Percentiles rank a stretch among this genome's conserved stretches.
Evolutionary conservation across 1,140 invertebrate genomes (phyloP).

Genomic region (Lordiphosa mommai): DNA sequence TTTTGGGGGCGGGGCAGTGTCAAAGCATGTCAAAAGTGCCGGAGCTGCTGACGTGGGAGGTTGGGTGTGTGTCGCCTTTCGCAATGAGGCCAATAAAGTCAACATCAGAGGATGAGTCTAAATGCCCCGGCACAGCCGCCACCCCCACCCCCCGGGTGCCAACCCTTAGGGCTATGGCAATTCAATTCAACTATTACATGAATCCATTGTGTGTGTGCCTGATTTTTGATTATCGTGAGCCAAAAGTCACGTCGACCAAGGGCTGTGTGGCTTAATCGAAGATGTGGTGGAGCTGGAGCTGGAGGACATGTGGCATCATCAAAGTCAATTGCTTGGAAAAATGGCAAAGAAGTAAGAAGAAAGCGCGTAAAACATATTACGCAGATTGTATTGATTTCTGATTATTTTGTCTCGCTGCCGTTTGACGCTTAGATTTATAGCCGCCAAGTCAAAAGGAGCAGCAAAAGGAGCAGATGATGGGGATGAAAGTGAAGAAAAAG

Average conservation of each 20-base stretch:
- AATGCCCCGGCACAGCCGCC: background rate
- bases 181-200: slow-evolving; percentile 72
- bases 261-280: slow-evolving; percentile 57
- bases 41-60: slow-evolving; percentile 13
- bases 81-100: slow-evolving; percentile 74
- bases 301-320: slow-evolving; percentile 56
- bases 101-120: slow-evolving; percentile 14
- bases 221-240: slow-evolving; percentile 61
- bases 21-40: slow-evolving; percentile 66
- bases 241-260: slow-evolving; percentile 53
- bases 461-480: background rate
- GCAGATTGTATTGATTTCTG: slow-evolving; percentile 76
- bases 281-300: slow-evolving; percentile 11
- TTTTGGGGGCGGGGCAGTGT: slow-evolving; percentile 38
- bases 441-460: slow-evolving; percentile 15
- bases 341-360: slow-evolving; percentile 51
- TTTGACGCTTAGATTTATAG: slow-evolving; percentile 68
- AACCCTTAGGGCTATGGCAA: slow-evolving; percentile 40
- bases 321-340: slow-evolving; percentile 79
- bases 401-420: slow-evolving; percentile 57
- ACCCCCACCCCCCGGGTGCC: background rate
- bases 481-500: slow-evolving; percentile 13
- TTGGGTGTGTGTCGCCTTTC: slow-evolving; percentile 20
- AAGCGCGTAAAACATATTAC: slow-evolving; percentile 72
- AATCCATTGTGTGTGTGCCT: slow-evolving; percentile 54